phyloP scores from a whole-genome alignment of 2,888 invertebrate species.

The Electrophaes corylata region DNA sequence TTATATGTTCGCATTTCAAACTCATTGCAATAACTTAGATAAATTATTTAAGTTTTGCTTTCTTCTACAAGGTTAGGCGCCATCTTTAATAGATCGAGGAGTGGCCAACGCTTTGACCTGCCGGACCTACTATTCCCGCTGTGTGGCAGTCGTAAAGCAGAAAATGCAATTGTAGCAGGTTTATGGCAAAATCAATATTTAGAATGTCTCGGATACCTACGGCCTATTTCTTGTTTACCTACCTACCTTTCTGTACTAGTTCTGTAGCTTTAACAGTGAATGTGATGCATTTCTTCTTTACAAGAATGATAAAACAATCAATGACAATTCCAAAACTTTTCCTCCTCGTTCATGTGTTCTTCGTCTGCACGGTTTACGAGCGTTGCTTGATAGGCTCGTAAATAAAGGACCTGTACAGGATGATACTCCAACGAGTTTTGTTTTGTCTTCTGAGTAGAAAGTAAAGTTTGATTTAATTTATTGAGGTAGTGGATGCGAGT shows the following conservation, averaged over 20 bases:
- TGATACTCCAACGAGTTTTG: too few species aligned
- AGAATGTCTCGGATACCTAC: constrained; percentile 28
- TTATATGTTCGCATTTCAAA: not conserved
- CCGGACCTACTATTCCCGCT: constrained; percentile 6
- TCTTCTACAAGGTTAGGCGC: not conserved
- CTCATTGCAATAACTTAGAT: not conserved
- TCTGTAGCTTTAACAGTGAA: constrained; percentile 10
- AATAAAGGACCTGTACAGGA: too few species aligned
- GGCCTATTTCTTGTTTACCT: constrained; percentile 19
- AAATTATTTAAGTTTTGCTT: constrained; percentile 2
- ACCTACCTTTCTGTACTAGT: not conserved
- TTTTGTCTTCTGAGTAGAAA: too few species aligned
- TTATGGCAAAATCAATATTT: constrained; percentile 31
- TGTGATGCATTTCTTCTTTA: too few species aligned
- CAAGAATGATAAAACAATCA: too few species aligned
- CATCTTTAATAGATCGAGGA: constrained; percentile 8
- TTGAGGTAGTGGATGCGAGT: too few species aligned
- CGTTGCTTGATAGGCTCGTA: too few species aligned
- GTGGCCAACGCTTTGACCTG: not conserved
- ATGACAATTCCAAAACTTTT: too few species aligned
- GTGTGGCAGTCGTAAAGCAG: constrained; percentile 23
- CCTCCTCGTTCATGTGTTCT: too few species aligned
- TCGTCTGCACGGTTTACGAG: too few species aligned
- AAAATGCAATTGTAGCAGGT: constrained; percentile 30
- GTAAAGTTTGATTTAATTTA: too few species aligned